Conservation (phyloP, 2,797 vertebrate genomes). For the Chrysolophus pictus region DNA sequence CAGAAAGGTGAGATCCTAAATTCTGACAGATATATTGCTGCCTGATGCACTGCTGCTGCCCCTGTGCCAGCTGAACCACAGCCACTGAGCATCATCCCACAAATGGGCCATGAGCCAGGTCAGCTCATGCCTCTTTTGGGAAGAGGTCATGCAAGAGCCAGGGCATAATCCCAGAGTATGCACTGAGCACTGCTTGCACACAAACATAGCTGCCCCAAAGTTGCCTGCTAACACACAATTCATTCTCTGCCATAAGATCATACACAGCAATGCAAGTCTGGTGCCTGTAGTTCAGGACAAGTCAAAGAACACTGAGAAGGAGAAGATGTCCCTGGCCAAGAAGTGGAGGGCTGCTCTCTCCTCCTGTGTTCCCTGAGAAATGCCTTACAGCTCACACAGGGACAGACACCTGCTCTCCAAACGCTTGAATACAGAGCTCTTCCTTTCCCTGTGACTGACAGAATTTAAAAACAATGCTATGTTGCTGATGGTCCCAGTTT, state of each 20-base stretch:
- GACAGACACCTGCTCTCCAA: not conserved
- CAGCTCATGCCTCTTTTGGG: not conserved
- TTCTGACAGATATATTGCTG: fast-evolving
- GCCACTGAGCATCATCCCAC: fast-evolving
- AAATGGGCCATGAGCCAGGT: fast-evolving
- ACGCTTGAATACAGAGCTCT: fast-evolving
- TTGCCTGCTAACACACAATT: not conserved
- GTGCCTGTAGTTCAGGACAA: not conserved
- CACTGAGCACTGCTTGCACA: not conserved
- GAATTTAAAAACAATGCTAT: not conserved
- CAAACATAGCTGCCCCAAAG: not conserved
- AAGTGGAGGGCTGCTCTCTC: not conserved
- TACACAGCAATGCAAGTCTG: fast-evolving
- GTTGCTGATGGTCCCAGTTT: not conserved
- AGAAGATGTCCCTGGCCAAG: not conserved
- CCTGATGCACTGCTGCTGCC: not conserved
- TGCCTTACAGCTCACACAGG: not conserved
- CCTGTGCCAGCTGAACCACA: not conserved
- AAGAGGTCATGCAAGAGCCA: not conserved
- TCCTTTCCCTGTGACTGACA: not conserved
- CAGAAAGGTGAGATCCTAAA: not conserved
- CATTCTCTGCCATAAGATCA: fast-evolving
- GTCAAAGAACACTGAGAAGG: fast-evolving
- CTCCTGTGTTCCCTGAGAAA: not conserved
- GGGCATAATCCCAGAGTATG: not conserved